These are phyloP conservation scores for Macroglossus sobrinus DNA, from an alignment of 2,113 vertebrate species.

Conservation along the genomic window DNA sequence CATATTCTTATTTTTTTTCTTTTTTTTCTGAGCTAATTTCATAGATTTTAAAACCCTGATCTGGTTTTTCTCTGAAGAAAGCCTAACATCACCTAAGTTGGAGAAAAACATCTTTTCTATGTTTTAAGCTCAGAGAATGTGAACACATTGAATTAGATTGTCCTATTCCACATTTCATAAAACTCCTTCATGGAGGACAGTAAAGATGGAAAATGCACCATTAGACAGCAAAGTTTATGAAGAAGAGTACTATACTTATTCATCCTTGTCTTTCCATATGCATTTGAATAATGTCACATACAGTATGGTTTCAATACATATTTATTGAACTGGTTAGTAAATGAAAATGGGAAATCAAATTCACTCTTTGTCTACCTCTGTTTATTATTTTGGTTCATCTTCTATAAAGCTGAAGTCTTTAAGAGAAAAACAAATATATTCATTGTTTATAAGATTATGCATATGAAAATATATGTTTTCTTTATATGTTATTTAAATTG, in stretches of 20 bases:
- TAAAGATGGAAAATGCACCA: not conserved
- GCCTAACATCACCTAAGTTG: not conserved
- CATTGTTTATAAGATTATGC: not conserved
- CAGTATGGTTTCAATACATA: not conserved
- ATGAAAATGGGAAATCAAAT: not conserved
- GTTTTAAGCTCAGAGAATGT: not conserved
- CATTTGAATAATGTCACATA: not conserved
- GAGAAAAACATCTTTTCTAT: not conserved
- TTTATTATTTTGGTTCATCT: not conserved
- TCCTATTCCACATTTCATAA: not conserved
- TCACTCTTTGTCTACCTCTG: not conserved
- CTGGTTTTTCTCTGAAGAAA: not conserved
- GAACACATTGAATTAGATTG: not conserved
- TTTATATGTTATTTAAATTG: not conserved
- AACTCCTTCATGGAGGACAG: not conserved
- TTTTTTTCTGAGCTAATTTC: not conserved
- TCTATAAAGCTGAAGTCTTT: not conserved
- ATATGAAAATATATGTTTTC: not conserved
- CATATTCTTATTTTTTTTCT: not conserved
- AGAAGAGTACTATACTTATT: not conserved
- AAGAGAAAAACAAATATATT: not conserved
- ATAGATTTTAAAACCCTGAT: not conserved
- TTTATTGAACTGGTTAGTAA: not conserved
- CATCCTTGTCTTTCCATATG: not conserved
- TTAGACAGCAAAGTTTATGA: not conserved